Conservation (phyloP, 1,140 invertebrate genomes). For the Neoseiulus cucumeris region DNA sequence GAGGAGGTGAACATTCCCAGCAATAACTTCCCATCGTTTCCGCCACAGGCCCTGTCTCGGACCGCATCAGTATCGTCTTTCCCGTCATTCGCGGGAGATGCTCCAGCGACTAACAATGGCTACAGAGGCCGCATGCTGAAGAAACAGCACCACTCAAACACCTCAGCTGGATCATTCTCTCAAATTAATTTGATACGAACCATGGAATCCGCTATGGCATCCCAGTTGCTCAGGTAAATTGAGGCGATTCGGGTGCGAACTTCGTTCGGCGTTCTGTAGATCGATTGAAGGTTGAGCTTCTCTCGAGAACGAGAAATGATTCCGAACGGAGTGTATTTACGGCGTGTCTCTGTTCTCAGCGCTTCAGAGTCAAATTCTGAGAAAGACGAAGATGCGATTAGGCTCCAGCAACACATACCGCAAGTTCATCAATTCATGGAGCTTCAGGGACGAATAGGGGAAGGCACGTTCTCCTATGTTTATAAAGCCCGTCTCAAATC, state of each 20-base stretch:
- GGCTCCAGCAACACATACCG: not conserved
- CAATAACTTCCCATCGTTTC: too few relatives aligned
- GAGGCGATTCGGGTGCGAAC: too few relatives aligned
- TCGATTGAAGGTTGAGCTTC: too few relatives aligned
- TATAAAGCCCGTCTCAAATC: constrained; percentile 15
- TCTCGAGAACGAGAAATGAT: too few relatives aligned
- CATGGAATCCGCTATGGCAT: not conserved
- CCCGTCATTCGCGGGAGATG: not conserved
- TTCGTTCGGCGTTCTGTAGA: too few relatives aligned
- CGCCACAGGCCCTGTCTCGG: not conserved
- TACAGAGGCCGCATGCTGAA: not conserved
- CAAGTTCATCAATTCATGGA: constrained; percentile 8
- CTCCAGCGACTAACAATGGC: too few relatives aligned
- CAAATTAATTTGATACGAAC: not conserved
- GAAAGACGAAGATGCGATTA: constrained; percentile 3
- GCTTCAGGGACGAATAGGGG: constrained; percentile 21
- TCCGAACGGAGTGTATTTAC: too few relatives aligned
- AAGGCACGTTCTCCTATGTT: constrained; percentile 23
- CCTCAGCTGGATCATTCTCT: not conserved
- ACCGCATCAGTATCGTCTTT: not conserved
- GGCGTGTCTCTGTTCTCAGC: not conserved
- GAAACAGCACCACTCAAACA: not conserved
- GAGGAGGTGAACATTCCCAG: too few relatives aligned
- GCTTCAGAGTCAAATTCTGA: not conserved
- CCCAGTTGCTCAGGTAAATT: not conserved